Percentiles rank a stretch among this genome's conserved stretches.
Conservation (phyloP, 2,797 vertebrate species). For the Anableps anableps region DNA sequence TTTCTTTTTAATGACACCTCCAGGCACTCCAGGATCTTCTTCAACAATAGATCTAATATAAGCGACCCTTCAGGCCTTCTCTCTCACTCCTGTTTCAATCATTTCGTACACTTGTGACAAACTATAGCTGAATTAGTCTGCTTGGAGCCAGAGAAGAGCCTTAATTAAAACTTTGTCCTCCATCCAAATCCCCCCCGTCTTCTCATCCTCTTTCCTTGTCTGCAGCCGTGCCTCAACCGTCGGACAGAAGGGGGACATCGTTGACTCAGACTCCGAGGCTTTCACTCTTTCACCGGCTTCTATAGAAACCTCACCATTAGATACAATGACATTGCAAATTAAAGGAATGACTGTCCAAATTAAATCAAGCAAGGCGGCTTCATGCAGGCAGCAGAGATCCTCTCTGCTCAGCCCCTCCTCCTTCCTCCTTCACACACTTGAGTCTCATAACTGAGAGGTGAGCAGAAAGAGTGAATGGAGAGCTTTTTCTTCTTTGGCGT, state of each 20-base stretch:
- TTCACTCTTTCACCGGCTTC: constrained; percentile 66
- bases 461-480: constrained; percentile 66
- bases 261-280: constrained; percentile 78
- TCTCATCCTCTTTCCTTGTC: constrained; percentile 63
- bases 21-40: constrained; percentile 50
- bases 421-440: constrained; percentile 38
- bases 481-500: constrained; percentile 67
- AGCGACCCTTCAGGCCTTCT: constrained; percentile 45
- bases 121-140: constrained; percentile 77
- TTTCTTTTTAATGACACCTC: constrained; percentile 68
- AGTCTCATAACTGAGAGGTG: constrained; percentile 71
- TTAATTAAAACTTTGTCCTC: constrained; percentile 81
- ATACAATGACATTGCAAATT: constrained; percentile 81
- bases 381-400: constrained; percentile 48
- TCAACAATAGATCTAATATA: constrained; percentile 73
- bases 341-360: constrained; percentile 82
- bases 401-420: constrained; percentile 7
- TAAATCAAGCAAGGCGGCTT: constrained; percentile 76
- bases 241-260: constrained; percentile 66
- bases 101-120: constrained; percentile 70
- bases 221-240: constrained; percentile 58
- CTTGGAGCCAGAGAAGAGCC: constrained; percentile 73
- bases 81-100: constrained; percentile 70
- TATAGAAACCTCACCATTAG: constrained; percentile 70
- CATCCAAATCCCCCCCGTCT: constrained; percentile 57